A percentile compares a stretch with the other conserved stretches of the same genome.
These are phyloP conservation scores for Scaptomyza flava DNA, from an alignment of 2,888 invertebrate genomes.

Conservation along the genomic window DNA sequence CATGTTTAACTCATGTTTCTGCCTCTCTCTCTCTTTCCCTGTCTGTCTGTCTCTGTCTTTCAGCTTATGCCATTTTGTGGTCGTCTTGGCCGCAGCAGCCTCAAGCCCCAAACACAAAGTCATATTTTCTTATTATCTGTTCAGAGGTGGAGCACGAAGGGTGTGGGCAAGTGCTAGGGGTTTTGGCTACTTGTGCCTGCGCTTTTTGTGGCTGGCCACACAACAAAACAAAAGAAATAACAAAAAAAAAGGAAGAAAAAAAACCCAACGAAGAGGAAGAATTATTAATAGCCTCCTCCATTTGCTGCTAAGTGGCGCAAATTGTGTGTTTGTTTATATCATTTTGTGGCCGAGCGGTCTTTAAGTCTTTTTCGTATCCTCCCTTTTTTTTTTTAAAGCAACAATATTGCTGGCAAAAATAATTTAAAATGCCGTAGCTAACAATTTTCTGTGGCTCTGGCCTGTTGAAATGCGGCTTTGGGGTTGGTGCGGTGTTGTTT, in stretches of 20 bases:
- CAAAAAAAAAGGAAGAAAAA: slow-evolving; percentile 1
- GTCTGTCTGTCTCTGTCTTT: slow-evolving; percentile 18
- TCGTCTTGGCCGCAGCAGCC: slow-evolving; percentile 56
- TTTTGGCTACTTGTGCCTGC: slow-evolving; percentile 47
- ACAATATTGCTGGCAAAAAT: slow-evolving; percentile 1
- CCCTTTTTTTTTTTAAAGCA: slow-evolving; percentile 28
- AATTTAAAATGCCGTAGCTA: slow-evolving; percentile 46
- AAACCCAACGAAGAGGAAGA: slow-evolving; percentile 43
- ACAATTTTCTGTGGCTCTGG: slow-evolving; percentile 25
- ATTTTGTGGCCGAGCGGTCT: slow-evolving; percentile 57
- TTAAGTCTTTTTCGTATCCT: slow-evolving; percentile 41
- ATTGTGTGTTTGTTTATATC: slow-evolving; percentile 82
- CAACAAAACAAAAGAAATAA: slow-evolving; percentile 13
- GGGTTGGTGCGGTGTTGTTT: neutral
- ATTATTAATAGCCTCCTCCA: slow-evolving; percentile 79
- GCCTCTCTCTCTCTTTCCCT: slow-evolving; percentile 1
- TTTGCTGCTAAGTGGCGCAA: slow-evolving; percentile 80
- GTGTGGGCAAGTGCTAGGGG: neutral
- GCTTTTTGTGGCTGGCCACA: slow-evolving; percentile 68
- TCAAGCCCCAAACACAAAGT: slow-evolving; percentile 59
- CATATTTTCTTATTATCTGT: slow-evolving; percentile 78
- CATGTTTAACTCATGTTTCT: slow-evolving; percentile 72
- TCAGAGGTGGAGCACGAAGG: neutral
- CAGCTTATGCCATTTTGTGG: slow-evolving; percentile 60
- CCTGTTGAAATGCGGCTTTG: slow-evolving; percentile 11